Base-by-base conservation (phyloP, 2,888 invertebrate genomes). In the Ophioninae sp. region DNA sequence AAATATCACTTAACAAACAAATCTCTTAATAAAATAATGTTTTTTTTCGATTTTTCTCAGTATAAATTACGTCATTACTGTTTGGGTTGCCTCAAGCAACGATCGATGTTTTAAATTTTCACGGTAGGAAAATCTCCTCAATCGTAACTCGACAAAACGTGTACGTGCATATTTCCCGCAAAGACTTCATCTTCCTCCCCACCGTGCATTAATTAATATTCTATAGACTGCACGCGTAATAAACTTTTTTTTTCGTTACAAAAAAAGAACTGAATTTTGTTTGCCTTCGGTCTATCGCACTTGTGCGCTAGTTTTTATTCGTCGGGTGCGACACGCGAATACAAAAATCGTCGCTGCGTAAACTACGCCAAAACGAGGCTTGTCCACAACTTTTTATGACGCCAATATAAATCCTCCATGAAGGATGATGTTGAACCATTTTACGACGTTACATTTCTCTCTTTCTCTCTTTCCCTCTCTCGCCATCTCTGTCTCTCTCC, bases 331-430 rank as follows among this genome's bases (percentile, higher is more conserved):
- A 56, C n/a, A 17, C 21, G 21, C 50, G 56, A 30, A 30, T 69
- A 41, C 50, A 62, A 65, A 17, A 68, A 77, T 81, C 72, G 37
- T 65, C 72, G 73, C 70, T 56, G 56, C 13, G 70, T 75, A 57
- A 59, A 65, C 69, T 70, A 59, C 50, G 41, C 13, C 39, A 61
- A 75, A 76, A 70, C 64, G 65, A 62, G 81, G 69, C 75, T 73
- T 81, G 76, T 73, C 73, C 72, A 59, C 68, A 70, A 59, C 59
- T 73, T 68, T 81, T 81, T 81, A 81, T 67, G 81, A 81, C 62
- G 67, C 61, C 73, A 23, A 73, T 73, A 77, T 81, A 76, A 81
- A 77, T 67, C 73, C 44, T 77, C 56, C 50, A 59, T 77, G 76
- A 72, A 73, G 72, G 73, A 81, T 72, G 81, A 77, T 73, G 68